Evolutionary conservation across 2,113 vertebrate genomes (phyloP).

Genomic region (Crotalus tigris): DNA sequence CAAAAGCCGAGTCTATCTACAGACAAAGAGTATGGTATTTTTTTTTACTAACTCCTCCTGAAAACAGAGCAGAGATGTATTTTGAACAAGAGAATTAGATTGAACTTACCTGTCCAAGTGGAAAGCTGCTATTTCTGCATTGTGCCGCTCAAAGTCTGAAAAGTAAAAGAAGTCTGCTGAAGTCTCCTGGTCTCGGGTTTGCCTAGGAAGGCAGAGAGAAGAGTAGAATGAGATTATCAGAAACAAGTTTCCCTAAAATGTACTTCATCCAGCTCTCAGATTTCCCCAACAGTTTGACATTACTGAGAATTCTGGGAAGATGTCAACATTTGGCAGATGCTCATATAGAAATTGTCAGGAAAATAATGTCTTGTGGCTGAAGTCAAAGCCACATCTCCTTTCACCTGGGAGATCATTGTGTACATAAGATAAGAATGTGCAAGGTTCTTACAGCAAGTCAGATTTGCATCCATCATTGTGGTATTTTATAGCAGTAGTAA

Average conservation of each 20-base stretch:
- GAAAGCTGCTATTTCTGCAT: constrained; percentile 82
- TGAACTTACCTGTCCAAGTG: constrained; percentile 80
- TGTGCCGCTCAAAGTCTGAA: constrained; percentile 86
- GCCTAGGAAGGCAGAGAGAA: constrained; percentile 54
- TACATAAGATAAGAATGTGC: background rate
- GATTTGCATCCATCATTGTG: background rate
- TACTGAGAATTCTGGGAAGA: background rate
- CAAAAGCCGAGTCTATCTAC: background rate
- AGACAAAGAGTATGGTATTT: background rate
- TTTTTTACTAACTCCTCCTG: background rate
- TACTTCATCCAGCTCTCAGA: background rate
- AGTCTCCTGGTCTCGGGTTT: constrained; percentile 79
- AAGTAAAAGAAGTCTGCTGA: constrained; percentile 83
- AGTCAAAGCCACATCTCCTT: background rate
- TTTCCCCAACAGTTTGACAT: background rate
- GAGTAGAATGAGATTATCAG: background rate
- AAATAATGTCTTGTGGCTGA: background rate
- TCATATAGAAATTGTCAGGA: background rate
- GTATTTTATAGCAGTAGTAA: background rate
- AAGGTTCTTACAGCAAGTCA: background rate
- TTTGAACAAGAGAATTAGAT: background rate
- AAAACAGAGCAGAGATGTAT: background rate
- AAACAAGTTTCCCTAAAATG: background rate
- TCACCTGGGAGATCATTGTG: background rate
- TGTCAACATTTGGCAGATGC: background rate